Evolutionary conservation across 2,113 vertebrate species (phyloP), one percentile per base, ranked within the genome.

Genomic region (Lophius piscatorius): DNA sequence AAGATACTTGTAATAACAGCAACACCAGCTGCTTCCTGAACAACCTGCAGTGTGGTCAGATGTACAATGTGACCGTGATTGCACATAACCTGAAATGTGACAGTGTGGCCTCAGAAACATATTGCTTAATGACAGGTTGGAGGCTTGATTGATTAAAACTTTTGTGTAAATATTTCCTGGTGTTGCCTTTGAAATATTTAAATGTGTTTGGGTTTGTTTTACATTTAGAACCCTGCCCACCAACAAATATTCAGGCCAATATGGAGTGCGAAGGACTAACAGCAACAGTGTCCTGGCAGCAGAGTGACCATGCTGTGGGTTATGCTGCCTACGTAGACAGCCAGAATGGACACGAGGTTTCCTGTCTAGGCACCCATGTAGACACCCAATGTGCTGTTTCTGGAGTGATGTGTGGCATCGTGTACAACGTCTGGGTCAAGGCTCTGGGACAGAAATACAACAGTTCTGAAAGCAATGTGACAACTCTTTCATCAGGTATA

Each of bases 211-310:
- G 48, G 1, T 54, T 29, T 23, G 21, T 6, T 0, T 9, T 5
- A 68, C 21, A 6, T 49, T 47, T 74, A 91, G 90, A 86, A 9
- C 88, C 87, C 0, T 91, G 90, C 57, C 69, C 81, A 3, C 88
- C 90, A 4, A 56, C 74, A 39, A 78, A 82, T 2, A 31, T 90
- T 28, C 40, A 70, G 35, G 84, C 70, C 33, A 55, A 22, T 0
- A 3, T 86, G 21, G 63, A 26, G 2, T 91, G 90, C 39, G 40
- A 61, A 6, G 63, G 76, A 11, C 75, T 63, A 2, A 39, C 40
- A 38, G 52, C 73, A 0, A 63, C 70, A 0, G 55, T 90, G 1
- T 88, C 82, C 58, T 92, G 91, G 91, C 46, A 85, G n/a, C 51
- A 65, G 65, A 89, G 84, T 12, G 6, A 54, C 21, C 56, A 68